phyloP scores from a whole-genome alignment of 2,888 invertebrate genomes.

The Orchestes rusci region DNA sequence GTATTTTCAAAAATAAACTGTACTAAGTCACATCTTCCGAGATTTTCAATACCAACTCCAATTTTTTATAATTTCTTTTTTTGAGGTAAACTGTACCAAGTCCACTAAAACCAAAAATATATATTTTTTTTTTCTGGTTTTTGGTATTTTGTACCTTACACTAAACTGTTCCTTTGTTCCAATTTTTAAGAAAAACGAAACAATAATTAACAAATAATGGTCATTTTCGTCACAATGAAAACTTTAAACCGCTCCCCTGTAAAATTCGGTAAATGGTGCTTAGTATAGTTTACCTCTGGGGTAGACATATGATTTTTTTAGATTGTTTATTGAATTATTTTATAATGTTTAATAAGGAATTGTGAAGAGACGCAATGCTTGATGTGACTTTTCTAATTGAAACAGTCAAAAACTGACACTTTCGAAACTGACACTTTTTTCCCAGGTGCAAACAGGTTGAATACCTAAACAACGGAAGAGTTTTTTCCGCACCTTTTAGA shows the following conservation, averaged over 20 bases:
- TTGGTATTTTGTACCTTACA: not conserved
- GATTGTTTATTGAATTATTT: too few relatives aligned
- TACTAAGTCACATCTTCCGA: not conserved
- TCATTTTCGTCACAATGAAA: not conserved
- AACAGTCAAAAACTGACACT: too few relatives aligned
- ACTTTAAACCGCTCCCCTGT: not conserved
- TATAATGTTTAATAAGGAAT: too few relatives aligned
- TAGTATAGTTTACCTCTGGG: slow-evolving; percentile 6
- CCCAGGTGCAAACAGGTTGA: too few relatives aligned
- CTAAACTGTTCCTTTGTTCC: not conserved
- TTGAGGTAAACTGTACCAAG: not conserved
- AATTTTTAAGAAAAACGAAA: not conserved
- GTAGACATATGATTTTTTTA: too few relatives aligned
- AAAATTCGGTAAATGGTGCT: slow-evolving; percentile 1
- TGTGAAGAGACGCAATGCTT: too few relatives aligned
- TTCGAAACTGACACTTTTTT: too few relatives aligned
- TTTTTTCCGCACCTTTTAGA: too few relatives aligned
- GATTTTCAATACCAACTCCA: not conserved
- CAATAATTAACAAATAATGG: not conserved
- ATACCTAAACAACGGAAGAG: too few relatives aligned
- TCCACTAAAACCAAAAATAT: not conserved
- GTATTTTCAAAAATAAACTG: not conserved
- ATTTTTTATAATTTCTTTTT: not conserved
- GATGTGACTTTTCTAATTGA: too few relatives aligned
- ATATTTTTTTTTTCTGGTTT: not conserved